A percentile compares a stretch with the other conserved stretches of the same genome.
Conservation (phyloP, 2,888 invertebrate genomes). For the Pachliopta kotzebuea region DNA sequence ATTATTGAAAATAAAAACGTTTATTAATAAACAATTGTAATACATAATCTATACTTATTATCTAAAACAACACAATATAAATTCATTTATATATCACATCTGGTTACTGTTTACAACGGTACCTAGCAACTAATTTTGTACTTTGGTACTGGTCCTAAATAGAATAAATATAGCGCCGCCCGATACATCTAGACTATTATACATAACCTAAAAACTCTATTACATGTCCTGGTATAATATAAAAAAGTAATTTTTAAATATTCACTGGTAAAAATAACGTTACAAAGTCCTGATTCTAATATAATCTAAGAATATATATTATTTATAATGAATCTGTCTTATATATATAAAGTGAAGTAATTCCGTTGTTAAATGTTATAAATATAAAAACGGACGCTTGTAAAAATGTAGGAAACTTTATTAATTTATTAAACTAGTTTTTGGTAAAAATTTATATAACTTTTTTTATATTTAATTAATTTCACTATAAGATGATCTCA, state of each 20-base stretch:
- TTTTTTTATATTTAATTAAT: no score
- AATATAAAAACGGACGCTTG: constrained; percentile 7
- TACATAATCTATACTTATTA: constrained; percentile 13
- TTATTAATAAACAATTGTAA: constrained; percentile 24
- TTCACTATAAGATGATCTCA: no score
- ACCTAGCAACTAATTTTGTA: constrained; percentile 26
- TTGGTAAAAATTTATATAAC: not conserved
- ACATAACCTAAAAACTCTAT: no score
- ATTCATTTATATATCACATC: constrained; percentile 27
- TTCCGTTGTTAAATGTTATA: not conserved
- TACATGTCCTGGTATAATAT: no score
- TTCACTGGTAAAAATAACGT: no score
- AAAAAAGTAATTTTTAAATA: no score
- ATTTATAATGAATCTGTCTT: no score
- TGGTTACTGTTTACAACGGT: constrained; percentile 8
- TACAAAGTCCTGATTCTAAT: no score
- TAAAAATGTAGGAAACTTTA: constrained; percentile 1
- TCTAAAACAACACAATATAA: constrained; percentile 26
- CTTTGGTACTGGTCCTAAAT: constrained; percentile 25
- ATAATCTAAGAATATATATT: no score
- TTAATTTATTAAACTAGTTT: not conserved
- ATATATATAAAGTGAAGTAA: not conserved
- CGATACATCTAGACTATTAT: not conserved
- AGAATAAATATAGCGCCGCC: constrained; percentile 14
- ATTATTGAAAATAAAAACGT: constrained; percentile 17